Conservation (phyloP, 2,888 invertebrate genomes). For the Zootermopsis nevadensis region DNA sequence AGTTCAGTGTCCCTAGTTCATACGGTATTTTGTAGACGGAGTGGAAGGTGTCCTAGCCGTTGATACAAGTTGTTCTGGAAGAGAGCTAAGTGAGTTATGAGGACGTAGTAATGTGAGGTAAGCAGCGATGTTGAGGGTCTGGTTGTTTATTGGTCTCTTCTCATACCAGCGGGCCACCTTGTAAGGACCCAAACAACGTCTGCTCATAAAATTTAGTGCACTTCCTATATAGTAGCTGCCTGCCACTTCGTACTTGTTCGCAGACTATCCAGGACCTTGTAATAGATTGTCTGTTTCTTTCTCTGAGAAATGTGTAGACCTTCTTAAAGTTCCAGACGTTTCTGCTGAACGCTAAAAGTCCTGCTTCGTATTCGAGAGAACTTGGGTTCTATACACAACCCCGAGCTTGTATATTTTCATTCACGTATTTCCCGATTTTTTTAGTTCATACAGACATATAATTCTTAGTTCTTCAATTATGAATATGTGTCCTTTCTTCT, state of each 20-base stretch:
- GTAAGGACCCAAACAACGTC: slow-evolving; percentile 26
- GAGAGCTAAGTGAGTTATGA: slow-evolving; percentile 21
- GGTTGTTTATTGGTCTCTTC: slow-evolving; percentile 33
- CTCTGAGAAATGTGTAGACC: background rate
- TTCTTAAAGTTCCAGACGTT: too few relatives aligned
- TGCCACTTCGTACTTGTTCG: background rate
- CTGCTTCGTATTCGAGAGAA: too few relatives aligned
- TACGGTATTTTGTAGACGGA: background rate
- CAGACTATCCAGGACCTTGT: background rate
- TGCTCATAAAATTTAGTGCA: slow-evolving; percentile 30
- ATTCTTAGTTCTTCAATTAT: too few relatives aligned
- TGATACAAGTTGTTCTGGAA: slow-evolving; percentile 22
- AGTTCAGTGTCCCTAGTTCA: background rate
- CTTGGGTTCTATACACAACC: too few relatives aligned
- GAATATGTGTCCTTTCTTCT: too few relatives aligned
- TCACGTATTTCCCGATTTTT: too few relatives aligned
- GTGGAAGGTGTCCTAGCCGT: background rate
- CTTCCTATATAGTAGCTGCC: slow-evolving; percentile 11
- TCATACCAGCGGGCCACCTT: slow-evolving; percentile 24
- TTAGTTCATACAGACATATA: too few relatives aligned
- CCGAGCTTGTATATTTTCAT: too few relatives aligned
- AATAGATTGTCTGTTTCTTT: background rate
- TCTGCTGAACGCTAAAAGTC: too few relatives aligned
- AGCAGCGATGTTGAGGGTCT: slow-evolving; percentile 25
- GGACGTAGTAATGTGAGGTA: slow-evolving; percentile 33